phyloP scores from a whole-genome alignment of 2,797 vertebrate genomes.

The Lophius americanus region DNA sequence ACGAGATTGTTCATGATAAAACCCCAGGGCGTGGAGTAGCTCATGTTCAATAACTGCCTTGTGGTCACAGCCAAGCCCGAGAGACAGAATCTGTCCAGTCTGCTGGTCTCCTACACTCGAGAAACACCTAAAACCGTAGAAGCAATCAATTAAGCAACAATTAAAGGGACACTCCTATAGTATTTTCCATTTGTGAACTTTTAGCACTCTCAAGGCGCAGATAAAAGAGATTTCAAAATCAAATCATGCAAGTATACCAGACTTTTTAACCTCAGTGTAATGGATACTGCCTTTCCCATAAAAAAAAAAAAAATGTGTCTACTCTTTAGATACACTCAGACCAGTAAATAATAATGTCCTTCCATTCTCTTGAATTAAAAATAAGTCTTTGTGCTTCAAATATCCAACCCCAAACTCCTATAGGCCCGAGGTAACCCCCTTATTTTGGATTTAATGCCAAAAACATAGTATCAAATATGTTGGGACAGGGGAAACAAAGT shows the following conservation, averaged over 20 bases:
- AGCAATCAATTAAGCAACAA: background rate
- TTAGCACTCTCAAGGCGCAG: background rate
- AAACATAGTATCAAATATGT: too few species aligned
- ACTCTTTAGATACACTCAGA: too few species aligned
- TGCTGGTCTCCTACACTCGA: conserved; percentile 87
- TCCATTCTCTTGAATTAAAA: too few species aligned
- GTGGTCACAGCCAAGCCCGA: conserved; percentile 86
- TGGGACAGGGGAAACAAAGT: too few species aligned
- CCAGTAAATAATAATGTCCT: too few species aligned
- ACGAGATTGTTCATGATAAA: conserved; percentile 91
- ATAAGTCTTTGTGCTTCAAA: too few species aligned
- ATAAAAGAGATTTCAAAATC: background rate
- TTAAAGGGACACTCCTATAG: background rate
- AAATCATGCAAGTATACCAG: background rate
- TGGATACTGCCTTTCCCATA: too few species aligned
- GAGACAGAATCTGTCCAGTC: conserved; percentile 86
- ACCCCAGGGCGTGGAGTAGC: conserved; percentile 88
- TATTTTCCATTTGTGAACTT: background rate
- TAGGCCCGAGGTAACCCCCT: too few species aligned
- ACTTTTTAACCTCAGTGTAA: background rate
- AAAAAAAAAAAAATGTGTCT: too few species aligned
- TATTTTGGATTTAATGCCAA: too few species aligned
- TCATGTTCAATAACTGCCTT: conserved; percentile 91
- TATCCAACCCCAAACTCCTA: too few species aligned
- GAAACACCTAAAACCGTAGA: conserved; percentile 83